phyloP scores from a whole-genome alignment of 2,888 invertebrate species.

The Calliphora vomitoria region DNA sequence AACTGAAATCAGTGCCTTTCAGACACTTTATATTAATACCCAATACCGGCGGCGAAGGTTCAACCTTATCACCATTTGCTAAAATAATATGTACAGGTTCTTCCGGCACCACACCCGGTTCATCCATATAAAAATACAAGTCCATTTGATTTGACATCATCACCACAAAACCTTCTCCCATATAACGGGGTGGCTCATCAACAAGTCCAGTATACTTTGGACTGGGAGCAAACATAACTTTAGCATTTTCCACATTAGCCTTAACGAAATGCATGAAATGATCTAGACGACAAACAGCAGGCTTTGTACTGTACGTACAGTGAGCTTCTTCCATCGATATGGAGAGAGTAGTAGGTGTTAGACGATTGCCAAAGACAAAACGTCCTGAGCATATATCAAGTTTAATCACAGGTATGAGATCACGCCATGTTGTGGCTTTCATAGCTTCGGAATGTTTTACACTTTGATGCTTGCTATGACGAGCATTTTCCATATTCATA shows the following conservation, averaged over 20 bases:
- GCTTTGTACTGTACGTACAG: slow-evolving; percentile 97
- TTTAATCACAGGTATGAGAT: slow-evolving; percentile 98
- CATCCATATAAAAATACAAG: slow-evolving; percentile 98
- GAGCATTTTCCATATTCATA: slow-evolving; percentile 88
- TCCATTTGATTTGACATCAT: slow-evolving; percentile 98
- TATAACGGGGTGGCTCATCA: slow-evolving; percentile 97
- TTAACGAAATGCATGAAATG: slow-evolving; percentile 98
- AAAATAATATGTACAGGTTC: slow-evolving; percentile 95
- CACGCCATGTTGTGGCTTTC: slow-evolving; percentile 96
- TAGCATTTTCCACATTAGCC: slow-evolving; percentile 97
- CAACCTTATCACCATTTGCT: slow-evolving; percentile 96
- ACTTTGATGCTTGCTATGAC: slow-evolving; percentile 85
- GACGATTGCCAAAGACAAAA: slow-evolving; percentile 96
- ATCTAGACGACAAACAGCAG: slow-evolving; percentile 96
- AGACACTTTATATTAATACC: slow-evolving; percentile 98
- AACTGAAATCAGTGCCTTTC: slow-evolving; percentile 96
- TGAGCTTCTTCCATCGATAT: slow-evolving; percentile 97
- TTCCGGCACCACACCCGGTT: slow-evolving; percentile 95
- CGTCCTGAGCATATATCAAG: slow-evolving; percentile 96
- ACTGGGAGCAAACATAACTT: slow-evolving; percentile 97
- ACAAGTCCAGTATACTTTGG: slow-evolving; percentile 96
- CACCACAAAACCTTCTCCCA: slow-evolving; percentile 99
- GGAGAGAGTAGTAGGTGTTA: slow-evolving; percentile 96
- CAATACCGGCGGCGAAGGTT: slow-evolving; percentile 97
- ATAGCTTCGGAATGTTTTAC: slow-evolving; percentile 91